Conservation (phyloP, 2,888 invertebrate species). For the Tholera decimalis region DNA sequence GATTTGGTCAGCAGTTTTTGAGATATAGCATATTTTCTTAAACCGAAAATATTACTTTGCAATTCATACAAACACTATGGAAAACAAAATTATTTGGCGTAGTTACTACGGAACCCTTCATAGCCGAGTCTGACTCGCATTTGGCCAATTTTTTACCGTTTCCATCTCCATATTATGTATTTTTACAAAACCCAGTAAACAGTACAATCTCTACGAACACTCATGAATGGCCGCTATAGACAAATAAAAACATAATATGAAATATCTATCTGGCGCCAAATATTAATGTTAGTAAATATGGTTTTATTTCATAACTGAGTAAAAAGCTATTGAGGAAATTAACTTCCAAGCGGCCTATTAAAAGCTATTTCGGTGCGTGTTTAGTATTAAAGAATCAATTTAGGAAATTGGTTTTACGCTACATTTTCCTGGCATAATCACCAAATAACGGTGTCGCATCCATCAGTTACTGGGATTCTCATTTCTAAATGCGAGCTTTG, state of each 20-base stretch:
- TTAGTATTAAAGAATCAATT: background rate
- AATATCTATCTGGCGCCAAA: too few species aligned
- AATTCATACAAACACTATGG: too few species aligned
- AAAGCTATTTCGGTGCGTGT: background rate
- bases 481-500: background rate
- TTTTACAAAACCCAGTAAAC: slow-evolving; percentile 28
- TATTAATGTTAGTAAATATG: background rate
- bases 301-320: background rate
- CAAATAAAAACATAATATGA: background rate
- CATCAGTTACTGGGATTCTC: slow-evolving; percentile 4
- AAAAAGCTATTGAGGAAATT: background rate
- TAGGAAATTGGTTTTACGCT: slow-evolving; percentile 1
- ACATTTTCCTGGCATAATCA: background rate
- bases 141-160: too few species aligned
- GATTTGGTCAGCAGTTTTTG: too few species aligned
- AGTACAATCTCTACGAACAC: background rate
- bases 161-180: slow-evolving; percentile 32
- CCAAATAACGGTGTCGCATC: background rate
- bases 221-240: background rate
- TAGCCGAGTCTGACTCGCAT: too few species aligned
- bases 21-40: too few species aligned
- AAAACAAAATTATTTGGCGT: too few species aligned
- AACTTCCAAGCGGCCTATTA: background rate
- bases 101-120: too few species aligned
- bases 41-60: too few species aligned